These are phyloP conservation scores for Dendroctonus valens DNA, from an alignment of 1,140 invertebrate species.

Conservation along the genomic window DNA sequence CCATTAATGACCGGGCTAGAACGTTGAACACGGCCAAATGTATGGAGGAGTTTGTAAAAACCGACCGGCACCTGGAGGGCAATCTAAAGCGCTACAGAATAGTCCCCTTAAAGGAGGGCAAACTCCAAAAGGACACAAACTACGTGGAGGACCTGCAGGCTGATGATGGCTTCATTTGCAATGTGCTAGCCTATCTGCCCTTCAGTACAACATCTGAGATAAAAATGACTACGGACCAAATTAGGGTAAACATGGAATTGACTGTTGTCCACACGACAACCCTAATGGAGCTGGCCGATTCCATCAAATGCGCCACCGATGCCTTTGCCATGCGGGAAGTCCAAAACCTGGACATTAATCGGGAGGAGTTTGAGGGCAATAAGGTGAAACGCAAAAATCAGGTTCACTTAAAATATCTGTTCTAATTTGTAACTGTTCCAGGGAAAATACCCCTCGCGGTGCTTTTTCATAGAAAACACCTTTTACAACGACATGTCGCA, in stretches of 20 bases:
- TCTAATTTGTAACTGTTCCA: conserved; percentile 40
- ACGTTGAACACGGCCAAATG: conserved; percentile 15
- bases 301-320: conserved; percentile 60
- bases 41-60: neutral
- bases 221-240: conserved; percentile 23
- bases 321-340: conserved; percentile 54
- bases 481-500: conserved; percentile 66
- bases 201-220: conserved; percentile 34
- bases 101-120: neutral
- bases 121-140: neutral
- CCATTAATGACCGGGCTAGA: conserved; percentile 8
- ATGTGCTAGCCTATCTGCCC: conserved; percentile 48
- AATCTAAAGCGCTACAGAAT: neutral
- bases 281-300: conserved; percentile 58
- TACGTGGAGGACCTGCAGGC: conserved; percentile 36
- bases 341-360: conserved; percentile 52
- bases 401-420: conserved; percentile 17
- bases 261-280: conserved; percentile 57
- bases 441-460: conserved; percentile 63
- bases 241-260: conserved; percentile 51
- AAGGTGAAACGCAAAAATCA: conserved; percentile 49
- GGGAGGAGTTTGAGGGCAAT: conserved; percentile 44
- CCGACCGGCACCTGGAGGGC: neutral
- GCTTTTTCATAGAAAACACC: conserved; percentile 65
- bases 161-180: conserved; percentile 45